A percentile compares a stretch with the other conserved stretches of the same genome.
phyloP scores from a whole-genome alignment of 2,113 vertebrate genomes.

The Sapajus apella region DNA sequence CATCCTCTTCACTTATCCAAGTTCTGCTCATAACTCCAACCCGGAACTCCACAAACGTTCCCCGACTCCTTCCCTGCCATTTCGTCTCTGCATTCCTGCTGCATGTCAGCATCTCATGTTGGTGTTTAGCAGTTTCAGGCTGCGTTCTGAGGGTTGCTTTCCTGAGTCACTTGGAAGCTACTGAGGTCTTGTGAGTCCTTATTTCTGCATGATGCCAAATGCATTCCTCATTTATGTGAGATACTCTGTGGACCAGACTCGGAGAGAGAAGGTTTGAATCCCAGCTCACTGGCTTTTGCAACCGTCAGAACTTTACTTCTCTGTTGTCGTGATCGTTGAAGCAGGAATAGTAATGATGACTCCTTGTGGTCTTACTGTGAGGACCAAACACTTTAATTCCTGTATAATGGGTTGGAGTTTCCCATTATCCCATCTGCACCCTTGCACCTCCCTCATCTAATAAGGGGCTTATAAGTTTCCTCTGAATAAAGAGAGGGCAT shows the following conservation, averaged over 20 bases:
- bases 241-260: too few relatives aligned
- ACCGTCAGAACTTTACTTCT: background rate
- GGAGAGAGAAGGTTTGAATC: background rate
- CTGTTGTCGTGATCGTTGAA: background rate
- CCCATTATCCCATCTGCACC: fast-evolving
- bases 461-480: background rate
- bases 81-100: background rate
- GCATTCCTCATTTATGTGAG: background rate
- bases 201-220: background rate
- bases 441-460: background rate
- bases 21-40: background rate
- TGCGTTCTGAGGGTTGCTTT: background rate
- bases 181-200: background rate
- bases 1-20: background rate
- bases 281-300: background rate
- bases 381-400: background rate
- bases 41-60: background rate
- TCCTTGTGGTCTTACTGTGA: background rate
- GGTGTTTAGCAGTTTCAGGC: background rate
- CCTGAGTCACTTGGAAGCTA: background rate
- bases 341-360: background rate
- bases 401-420: background rate
- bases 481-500: background rate
- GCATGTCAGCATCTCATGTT: background rate
- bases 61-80: background rate